phyloP scores from a whole-genome alignment of 2,113 vertebrate species.

The Propithecus coquereli region DNA sequence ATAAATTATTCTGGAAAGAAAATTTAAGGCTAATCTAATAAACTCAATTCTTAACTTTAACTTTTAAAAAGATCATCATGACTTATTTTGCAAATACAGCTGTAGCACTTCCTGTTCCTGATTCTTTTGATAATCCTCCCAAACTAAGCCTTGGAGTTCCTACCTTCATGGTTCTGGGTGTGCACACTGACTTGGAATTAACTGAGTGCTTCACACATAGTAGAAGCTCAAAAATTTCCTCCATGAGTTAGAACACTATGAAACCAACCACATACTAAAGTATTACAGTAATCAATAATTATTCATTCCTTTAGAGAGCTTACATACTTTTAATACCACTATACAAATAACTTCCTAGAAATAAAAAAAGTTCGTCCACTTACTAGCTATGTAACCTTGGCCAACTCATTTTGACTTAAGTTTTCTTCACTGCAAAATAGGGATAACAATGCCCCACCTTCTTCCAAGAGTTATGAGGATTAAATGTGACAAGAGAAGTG shows the following conservation, averaged over 20 bases:
- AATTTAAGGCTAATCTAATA: conserved; percentile 20
- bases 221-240: neutral
- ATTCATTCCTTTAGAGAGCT: conserved; percentile 2
- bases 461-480: neutral
- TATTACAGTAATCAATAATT: neutral
- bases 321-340: neutral
- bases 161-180: neutral
- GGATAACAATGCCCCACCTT: neutral
- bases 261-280: neutral
- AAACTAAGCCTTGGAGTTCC: neutral
- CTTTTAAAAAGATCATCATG: neutral
- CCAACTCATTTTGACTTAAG: neutral
- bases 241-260: neutral
- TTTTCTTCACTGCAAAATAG: conserved; percentile 16
- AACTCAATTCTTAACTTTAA: conserved; percentile 11
- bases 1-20: conserved; percentile 10
- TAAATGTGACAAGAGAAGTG: neutral
- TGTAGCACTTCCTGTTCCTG: neutral
- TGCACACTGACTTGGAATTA: neutral
- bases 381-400: neutral
- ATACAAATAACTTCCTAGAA: neutral
- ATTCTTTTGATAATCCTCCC: conserved; percentile 3
- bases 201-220: neutral
- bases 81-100: neutral
- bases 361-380: conserved; percentile 32